Evolutionary conservation across 1,140 invertebrate genomes (phyloP).

Genomic region (Danaus melanippus): DNA sequence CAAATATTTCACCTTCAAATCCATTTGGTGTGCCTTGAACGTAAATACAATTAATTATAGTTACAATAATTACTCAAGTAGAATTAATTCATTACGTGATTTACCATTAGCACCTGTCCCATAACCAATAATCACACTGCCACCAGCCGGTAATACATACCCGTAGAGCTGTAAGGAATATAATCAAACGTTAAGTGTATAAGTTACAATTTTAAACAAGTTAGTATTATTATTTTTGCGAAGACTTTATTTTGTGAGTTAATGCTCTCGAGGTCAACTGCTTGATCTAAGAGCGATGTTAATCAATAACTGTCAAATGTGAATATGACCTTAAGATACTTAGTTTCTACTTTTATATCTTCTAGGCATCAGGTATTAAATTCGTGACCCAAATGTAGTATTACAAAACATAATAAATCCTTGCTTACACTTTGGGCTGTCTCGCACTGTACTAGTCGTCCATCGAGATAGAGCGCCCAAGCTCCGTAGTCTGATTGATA

Average conservation of each 20-base stretch:
- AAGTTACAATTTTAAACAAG: too few relatives aligned
- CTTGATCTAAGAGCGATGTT: too few relatives aligned
- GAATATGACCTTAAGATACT: too few relatives aligned
- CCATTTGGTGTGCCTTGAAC: slow-evolving; percentile 73
- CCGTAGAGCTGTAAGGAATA: slow-evolving; percentile 65
- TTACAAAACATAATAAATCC: slow-evolving; percentile 4
- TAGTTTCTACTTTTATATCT: too few relatives aligned
- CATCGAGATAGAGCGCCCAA: slow-evolving; percentile 76
- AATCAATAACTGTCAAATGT: too few relatives aligned
- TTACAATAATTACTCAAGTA: not conserved
- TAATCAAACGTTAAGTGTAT: not conserved
- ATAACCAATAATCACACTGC: slow-evolving; percentile 78
- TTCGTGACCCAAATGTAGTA: slow-evolving; percentile 4
- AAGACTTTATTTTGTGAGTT: too few relatives aligned
- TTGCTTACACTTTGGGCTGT: slow-evolving; percentile 66
- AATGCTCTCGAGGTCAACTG: too few relatives aligned
- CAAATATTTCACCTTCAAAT: slow-evolving; percentile 77
- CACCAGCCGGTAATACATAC: slow-evolving; percentile 71
- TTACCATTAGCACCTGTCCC: slow-evolving; percentile 78
- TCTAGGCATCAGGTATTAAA: too few relatives aligned
- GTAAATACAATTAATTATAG: slow-evolving; percentile 5
- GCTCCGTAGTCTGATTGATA: slow-evolving; percentile 74
- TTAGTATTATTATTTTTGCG: too few relatives aligned
- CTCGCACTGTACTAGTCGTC: slow-evolving; percentile 68
- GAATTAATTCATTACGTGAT: slow-evolving; percentile 3